Base-by-base conservation (phyloP, 2,888 invertebrate species). In the Osmoderma eremita region DNA sequence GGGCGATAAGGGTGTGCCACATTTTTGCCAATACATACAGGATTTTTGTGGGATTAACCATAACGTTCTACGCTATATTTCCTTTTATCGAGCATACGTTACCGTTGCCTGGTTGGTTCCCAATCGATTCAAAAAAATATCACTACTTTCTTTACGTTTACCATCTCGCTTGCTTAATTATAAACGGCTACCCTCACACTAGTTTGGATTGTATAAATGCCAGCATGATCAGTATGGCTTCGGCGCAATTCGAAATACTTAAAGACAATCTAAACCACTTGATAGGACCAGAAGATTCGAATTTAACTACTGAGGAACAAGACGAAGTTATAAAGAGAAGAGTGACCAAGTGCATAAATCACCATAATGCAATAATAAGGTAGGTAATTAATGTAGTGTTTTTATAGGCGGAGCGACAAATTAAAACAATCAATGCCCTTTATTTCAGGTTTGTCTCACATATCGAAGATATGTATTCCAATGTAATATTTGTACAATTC, bases 401-500 rank as follows among this genome's bases (percentile, higher is more conserved):
- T 6, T 24, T 48, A 15, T 8, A 13, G 1, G 17, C 15, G 13
- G 3, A 10, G 10, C 5, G 15, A 61, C 22, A 3, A 61, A 18
- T n/a, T 30, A 63, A 12, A n/a, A n/a, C n/a, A n/a, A 30, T 48
- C 20, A 17, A 38, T 62, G 5, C n/a, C 13, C n/a, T 49, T 24
- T 49, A 42, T 71, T 72, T 53, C 65, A 75, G 75, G 45, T 75
- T 70, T 51, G 68, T 70, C 6, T 38, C 54, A 10, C 48, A 71
- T 36, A 70, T 74, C 50, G 75, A 74, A 65, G 65, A 68, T 8
- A 71, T 69, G 63, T 73, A 73, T 63, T 71, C 72, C 4, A 67
- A 69, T 20, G 74, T 71, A 12, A 71, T 72, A 13, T 73, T 75
- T 56, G 41, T 74, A 12, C 75, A 75, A 63, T 74, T 73, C 50